Evolutionary conservation across 2,797 vertebrate species (phyloP).

Genomic region (Protonibea diacanthus): DNA sequence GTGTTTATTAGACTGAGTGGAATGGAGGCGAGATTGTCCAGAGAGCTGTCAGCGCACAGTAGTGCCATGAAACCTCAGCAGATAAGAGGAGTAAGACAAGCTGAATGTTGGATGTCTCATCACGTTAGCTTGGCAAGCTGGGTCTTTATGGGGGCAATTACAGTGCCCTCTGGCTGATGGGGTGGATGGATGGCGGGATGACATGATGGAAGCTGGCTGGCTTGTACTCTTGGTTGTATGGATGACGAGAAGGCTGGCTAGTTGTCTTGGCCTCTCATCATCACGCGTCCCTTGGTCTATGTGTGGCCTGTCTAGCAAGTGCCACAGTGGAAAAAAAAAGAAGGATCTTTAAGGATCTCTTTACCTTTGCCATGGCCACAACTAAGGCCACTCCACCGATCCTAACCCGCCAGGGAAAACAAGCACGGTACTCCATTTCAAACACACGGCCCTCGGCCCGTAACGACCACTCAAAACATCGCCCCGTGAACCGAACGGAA

Average conservation of each 20-base stretch:
- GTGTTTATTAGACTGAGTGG: conserved; percentile 64
- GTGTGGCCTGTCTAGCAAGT: conserved; percentile 46
- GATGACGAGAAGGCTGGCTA: conserved; percentile 65
- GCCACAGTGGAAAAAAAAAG: conserved; percentile 18
- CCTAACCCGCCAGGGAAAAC: conserved; percentile 66
- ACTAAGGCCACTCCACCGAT: conserved; percentile 32
- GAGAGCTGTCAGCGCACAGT: conserved; percentile 58
- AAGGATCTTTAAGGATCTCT: conserved; percentile 26
- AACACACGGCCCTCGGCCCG: conserved; percentile 41
- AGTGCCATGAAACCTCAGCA: conserved; percentile 63
- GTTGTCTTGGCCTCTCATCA: conserved; percentile 47
- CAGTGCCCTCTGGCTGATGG: conserved; percentile 66
- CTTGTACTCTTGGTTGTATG: conserved; percentile 37
- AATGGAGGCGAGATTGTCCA: conserved; percentile 59
- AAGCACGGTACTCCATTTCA: conserved; percentile 67
- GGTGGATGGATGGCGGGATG: conserved; percentile 61
- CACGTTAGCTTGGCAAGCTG: conserved; percentile 35
- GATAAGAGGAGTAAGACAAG: conserved; percentile 64
- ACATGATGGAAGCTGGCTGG: conserved; percentile 68
- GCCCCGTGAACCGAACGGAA: conserved; percentile 42
- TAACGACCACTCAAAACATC: conserved; percentile 71
- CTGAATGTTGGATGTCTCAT: conserved; percentile 48
- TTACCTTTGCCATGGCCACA: conserved; percentile 38
- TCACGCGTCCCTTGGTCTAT: conserved; percentile 22
- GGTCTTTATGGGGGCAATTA: conserved; percentile 53